A percentile compares a stretch with the other conserved stretches of the same genome.
phyloP scores from a whole-genome alignment of 1,140 invertebrate species.

The Bombus consobrinus region DNA sequence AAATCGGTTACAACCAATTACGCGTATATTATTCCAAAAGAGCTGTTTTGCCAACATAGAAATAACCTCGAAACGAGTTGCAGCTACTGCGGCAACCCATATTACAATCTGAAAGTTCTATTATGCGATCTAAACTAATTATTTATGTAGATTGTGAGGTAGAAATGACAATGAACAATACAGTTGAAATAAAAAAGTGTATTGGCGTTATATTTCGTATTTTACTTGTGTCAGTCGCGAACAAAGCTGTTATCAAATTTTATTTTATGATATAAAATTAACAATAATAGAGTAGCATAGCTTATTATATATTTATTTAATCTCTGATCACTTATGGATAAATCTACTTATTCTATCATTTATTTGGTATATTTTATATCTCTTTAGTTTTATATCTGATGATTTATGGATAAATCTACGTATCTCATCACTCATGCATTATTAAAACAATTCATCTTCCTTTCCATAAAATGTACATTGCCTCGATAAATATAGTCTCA shows the following conservation, averaged over 20 bases:
- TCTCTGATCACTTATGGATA: neutral
- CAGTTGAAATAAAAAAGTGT: neutral
- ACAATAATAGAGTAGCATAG: neutral
- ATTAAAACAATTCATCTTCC: neutral
- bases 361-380: neutral
- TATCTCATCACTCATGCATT: neutral
- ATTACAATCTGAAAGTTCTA: neutral
- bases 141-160: neutral
- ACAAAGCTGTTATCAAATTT: too few relatives aligned
- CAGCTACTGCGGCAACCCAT: neutral
- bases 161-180: neutral
- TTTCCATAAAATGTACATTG: neutral
- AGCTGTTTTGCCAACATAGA: neutral
- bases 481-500: neutral
- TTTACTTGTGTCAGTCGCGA: too few relatives aligned
- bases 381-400: neutral
- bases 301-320: neutral
- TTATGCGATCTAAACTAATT: neutral
- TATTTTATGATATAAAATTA: too few relatives aligned
- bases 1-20: slow-evolving; percentile 43
- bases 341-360: neutral
- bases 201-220: neutral
- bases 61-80: slow-evolving; percentile 24
- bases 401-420: neutral
- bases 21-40: slow-evolving; percentile 31